Evolutionary conservation across 2,797 vertebrate species (phyloP).

Genomic region (Sebastes kiyomatsui): DNA sequence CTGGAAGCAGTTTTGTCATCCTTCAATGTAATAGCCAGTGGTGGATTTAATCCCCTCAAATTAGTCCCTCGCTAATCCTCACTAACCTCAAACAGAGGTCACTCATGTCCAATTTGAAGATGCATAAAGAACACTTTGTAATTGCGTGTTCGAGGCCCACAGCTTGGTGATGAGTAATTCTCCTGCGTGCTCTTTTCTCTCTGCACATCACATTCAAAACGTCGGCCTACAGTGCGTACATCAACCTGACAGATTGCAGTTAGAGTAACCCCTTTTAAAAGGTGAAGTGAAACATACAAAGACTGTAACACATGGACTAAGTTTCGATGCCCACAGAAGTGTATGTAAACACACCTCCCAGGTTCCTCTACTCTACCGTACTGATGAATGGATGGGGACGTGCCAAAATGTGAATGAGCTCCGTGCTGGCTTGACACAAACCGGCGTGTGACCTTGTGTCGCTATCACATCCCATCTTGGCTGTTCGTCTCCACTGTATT

Average conservation of each 20-base stretch:
- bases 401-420: constrained; percentile 34
- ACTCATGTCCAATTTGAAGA: constrained; percentile 73
- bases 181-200: constrained; percentile 36
- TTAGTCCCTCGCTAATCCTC: constrained; percentile 81
- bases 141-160: constrained; percentile 52
- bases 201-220: constrained; percentile 15
- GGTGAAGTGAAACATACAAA: neutral
- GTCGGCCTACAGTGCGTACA: neutral
- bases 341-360: neutral
- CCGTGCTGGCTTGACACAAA: constrained; percentile 29
- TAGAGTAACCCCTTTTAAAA: neutral
- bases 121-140: constrained; percentile 69
- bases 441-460: constrained; percentile 53
- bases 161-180: constrained; percentile 44
- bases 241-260: neutral
- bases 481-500: constrained; percentile 60
- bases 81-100: constrained; percentile 80
- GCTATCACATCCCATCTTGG: constrained; percentile 71
- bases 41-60: constrained; percentile 82
- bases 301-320: neutral
- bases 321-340: neutral
- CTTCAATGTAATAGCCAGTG: constrained; percentile 75
- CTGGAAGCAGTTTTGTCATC: constrained; percentile 79
- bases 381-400: neutral
- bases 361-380: neutral